Percentiles rank a stretch among this genome's conserved stretches.
phyloP scores from a whole-genome alignment of 2,888 invertebrate genomes.

The Spisula solida region DNA sequence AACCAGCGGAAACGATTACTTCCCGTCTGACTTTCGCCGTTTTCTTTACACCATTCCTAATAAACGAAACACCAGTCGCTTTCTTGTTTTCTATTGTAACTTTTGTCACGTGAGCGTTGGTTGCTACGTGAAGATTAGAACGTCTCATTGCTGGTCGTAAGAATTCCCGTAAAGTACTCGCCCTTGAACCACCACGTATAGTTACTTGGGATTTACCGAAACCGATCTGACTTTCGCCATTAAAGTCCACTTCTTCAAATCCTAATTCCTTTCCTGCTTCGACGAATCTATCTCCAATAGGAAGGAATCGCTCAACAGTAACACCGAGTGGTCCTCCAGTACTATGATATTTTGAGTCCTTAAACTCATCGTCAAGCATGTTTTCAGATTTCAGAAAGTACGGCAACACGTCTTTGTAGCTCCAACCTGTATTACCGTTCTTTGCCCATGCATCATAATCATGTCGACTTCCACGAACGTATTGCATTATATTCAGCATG shows the following conservation, averaged over 20 bases:
- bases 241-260: constrained; percentile 59
- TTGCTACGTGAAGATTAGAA: constrained; percentile 78
- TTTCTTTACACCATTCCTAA: constrained; percentile 67
- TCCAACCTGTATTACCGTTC: constrained; percentile 60
- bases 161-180: constrained; percentile 83
- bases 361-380: constrained; percentile 42
- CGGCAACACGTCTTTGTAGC: constrained; percentile 65
- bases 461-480: constrained; percentile 57
- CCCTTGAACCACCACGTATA: constrained; percentile 78
- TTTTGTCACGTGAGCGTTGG: constrained; percentile 75
- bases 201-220: constrained; percentile 54
- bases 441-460: constrained; percentile 66
- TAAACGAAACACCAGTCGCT: constrained; percentile 79
- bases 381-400: constrained; percentile 68
- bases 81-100: constrained; percentile 70
- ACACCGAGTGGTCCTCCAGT: constrained; percentile 61
- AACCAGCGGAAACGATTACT: constrained; percentile 86
- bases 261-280: constrained; percentile 64
- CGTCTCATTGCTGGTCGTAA: constrained; percentile 79
- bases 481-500: constrained; percentile 94
- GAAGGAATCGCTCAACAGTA: constrained; percentile 89
- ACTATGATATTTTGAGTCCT: constrained; percentile 53
- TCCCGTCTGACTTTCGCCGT: constrained; percentile 76
- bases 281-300: constrained; percentile 34
- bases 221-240: constrained; percentile 59